Evolutionary conservation across 1,140 invertebrate genomes (phyloP).

Genomic region (Drosophila pseudoobscura): DNA sequence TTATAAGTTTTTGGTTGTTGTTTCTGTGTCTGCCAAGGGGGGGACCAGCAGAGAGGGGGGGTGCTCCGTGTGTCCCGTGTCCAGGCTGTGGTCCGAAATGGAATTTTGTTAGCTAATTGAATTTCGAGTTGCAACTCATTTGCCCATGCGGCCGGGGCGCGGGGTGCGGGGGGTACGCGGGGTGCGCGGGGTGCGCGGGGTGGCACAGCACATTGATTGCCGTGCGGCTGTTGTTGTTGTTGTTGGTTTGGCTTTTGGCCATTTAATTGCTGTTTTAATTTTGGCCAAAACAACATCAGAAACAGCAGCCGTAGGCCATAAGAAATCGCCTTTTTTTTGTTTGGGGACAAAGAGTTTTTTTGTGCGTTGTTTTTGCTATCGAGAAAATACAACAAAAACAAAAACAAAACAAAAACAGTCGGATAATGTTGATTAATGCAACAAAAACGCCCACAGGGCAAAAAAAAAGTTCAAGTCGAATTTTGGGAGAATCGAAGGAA

Average conservation of each 20-base stretch:
- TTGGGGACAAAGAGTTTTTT: conserved; percentile 33
- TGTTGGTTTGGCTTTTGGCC: conserved; percentile 71
- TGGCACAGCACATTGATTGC: conserved; percentile 12
- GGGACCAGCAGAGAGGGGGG: too few species aligned
- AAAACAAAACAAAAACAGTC: conserved; percentile 43
- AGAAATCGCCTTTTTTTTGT: conserved; percentile 28
- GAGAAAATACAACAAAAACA: conserved; percentile 15
- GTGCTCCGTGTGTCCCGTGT: conserved; percentile 29
- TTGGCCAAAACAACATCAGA: conserved; percentile 39
- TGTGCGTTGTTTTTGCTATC: conserved; percentile 42
- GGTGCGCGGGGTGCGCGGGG: too few species aligned
- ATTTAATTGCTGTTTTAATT: conserved; percentile 81
- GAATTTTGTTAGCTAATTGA: conserved; percentile 82
- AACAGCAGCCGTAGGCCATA: conserved; percentile 21
- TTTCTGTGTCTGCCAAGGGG: conserved; percentile 1
- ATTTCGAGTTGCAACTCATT: conserved; percentile 81
- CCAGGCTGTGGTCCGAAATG: conserved; percentile 69
- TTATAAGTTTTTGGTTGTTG: conserved; percentile 71
- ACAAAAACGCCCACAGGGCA: conserved; percentile 57
- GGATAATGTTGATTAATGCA: conserved; percentile 71
- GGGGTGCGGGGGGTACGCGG: not conserved
- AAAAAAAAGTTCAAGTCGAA: conserved; percentile 11
- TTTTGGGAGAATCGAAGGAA: not conserved
- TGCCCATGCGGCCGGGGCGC: conserved; percentile 61
- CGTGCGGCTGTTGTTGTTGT: not conserved